Evolutionary conservation across 1,140 invertebrate genomes (phyloP), one percentile per base, ranked within the genome.

Genomic region (Thaumetopoea pityocampa): DNA sequence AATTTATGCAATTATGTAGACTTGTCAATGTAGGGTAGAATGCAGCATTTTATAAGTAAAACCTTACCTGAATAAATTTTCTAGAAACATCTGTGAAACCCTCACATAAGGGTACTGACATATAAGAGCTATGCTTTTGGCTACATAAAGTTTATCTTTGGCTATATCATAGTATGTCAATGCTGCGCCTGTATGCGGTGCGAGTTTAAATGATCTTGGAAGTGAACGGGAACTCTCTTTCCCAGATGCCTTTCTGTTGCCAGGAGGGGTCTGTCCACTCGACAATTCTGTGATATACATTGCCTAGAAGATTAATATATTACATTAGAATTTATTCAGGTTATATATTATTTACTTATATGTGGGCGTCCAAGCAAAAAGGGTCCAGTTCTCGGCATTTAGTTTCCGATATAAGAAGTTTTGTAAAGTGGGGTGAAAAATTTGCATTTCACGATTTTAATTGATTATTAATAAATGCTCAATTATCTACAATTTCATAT

Each of bases 81-180:
- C 89, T 58, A 98, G 90, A 86, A 98, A 96, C 66, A 91, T 89
- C 68, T 92, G 90, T 28, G 93, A 91, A 41, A 95, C 92, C 66
- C 92, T 89, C 17, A 98, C 92, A 86, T 96, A 96, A 17, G 97
- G 94, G 50, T 95, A 89, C 73, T 95, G 94, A 71, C 94, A 94
- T 43, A 99, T 92, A 17, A 99, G 88, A 41, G 92, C 92, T 73
- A 99, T 96, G 85, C 93, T 95, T 89, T 99, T 99, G 51, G 94
- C 94, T 57, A 98, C 97, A 87, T 93, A 95, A 47, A 99, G 87
- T 83, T 93, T 94, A 85, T 98, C 96, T 87, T 95, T 96, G 72
- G 91, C 91, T 58, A 94, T 92, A 85, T 98, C 96, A 83, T 98
- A 99, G 64, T 95, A 96, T 61, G 90, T 94, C 64, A 92, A 88